phyloP scores from a whole-genome alignment of 1,140 invertebrate species.

The Hesperophylax magnus region DNA sequence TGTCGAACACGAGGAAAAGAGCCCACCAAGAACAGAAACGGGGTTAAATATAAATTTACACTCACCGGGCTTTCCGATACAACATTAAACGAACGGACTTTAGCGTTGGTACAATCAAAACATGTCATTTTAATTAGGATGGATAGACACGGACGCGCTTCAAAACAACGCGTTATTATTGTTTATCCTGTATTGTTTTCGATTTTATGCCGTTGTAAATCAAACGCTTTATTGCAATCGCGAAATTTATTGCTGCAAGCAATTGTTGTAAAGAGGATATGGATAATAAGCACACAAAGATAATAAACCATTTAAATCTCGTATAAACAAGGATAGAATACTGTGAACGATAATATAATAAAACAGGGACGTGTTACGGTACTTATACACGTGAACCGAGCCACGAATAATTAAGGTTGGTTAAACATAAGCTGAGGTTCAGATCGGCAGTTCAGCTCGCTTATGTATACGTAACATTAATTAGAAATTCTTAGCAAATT shows the following conservation, averaged over 20 bases:
- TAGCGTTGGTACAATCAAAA: background rate
- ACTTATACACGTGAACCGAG: no score
- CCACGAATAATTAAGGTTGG: no score
- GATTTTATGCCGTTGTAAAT: conserved; percentile 13
- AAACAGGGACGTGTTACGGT: background rate
- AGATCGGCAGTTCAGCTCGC: no score
- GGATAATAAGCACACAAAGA: background rate
- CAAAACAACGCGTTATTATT: background rate
- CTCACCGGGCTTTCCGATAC: conserved; percentile 48
- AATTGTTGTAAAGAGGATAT: conserved; percentile 6
- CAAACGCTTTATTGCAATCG: conserved; percentile 19
- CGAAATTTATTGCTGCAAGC: background rate
- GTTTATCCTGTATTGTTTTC: conserved; percentile 10
- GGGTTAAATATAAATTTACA: conserved; percentile 46
- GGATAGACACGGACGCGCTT: background rate
- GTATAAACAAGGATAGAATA: background rate
- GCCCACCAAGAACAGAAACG: background rate
- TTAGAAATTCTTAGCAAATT: no score
- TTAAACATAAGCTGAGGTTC: no score
- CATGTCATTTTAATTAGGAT: background rate
- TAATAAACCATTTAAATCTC: background rate
- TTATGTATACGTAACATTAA: no score
- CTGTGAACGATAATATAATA: background rate
- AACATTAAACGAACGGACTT: background rate
- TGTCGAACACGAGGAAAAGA: background rate